Evolutionary conservation across 2,888 invertebrate species (phyloP), one percentile per base, ranked within the genome.

Genomic region (Vesta saturnalis): DNA sequence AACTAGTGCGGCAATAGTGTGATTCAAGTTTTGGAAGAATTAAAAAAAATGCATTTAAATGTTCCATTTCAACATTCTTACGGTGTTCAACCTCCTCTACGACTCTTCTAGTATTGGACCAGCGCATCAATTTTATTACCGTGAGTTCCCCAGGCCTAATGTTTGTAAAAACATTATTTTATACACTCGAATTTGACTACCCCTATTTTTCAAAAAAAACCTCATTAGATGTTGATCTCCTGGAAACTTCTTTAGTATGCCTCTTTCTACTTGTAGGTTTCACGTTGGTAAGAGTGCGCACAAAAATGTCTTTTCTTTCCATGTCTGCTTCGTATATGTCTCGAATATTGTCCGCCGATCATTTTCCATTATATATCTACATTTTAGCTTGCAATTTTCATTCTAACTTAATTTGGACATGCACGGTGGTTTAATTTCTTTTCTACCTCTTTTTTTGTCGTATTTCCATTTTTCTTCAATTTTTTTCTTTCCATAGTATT

Each of bases 81-180:
- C 30, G 30, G 10, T 30, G 30, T 30, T 10, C 30, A 30, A 30
- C 30, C 30, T 30, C 10, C 30, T 30, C 30, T 30, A 30, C 30
- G 10, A 30, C 30, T 30, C 30, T 30, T 30, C 10, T 30, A 30
- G 30, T 30, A 30, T 30, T 10, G 10, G 6, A 30, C 30, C 6
- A 30, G 10, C 30, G 30, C 30, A 30, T 10, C 30, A 30, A 30
- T 10, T 30, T 30, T 30, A n/a, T n/a, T n/a, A n/a, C n/a, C n/a
- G n/a, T n/a, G n/a, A n/a, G n/a, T n/a, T n/a, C n/a, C 60, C 59
- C 12, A 59, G 5, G 47, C 22, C 22, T 22, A 59, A 21, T 14
- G 47, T 59, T n/a, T 59, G 10, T 19, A 46, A 46, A 47, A 59
- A 59, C 47, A 59, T 59, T 59, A n/a, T 59, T 59, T 59, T 47